Conservation (phyloP, 1,140 invertebrate species). For the Bradynema listronoti region DNA sequence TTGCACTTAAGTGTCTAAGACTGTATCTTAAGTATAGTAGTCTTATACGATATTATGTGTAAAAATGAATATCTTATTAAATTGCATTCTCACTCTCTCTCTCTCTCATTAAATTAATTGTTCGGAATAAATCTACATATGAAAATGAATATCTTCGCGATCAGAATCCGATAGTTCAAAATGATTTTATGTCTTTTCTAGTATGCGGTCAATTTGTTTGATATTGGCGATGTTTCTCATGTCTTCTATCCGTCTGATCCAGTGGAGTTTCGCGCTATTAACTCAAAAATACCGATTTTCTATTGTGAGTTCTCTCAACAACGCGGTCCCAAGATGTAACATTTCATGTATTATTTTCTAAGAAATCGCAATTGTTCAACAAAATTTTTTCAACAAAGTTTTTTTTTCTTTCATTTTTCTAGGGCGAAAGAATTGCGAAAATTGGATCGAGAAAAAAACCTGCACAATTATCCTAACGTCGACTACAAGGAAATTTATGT, state of each 20-base stretch:
- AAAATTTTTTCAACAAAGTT: neutral
- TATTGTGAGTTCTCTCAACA: constrained; percentile 11
- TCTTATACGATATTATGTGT: too few relatives aligned
- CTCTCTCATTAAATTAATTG: too few relatives aligned
- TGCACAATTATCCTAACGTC: neutral
- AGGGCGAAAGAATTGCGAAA: constrained; percentile 1
- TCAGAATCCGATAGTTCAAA: too few relatives aligned
- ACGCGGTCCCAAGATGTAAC: constrained; percentile 5
- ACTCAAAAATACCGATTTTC: constrained; percentile 5
- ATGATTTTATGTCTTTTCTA: neutral
- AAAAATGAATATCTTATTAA: too few relatives aligned
- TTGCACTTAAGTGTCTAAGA: too few relatives aligned
- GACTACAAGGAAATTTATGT: constrained; percentile 9
- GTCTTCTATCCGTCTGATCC: constrained; percentile 3
- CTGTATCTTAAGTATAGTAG: too few relatives aligned
- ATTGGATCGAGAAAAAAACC: neutral
- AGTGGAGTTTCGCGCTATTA: neutral
- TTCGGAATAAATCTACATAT: too few relatives aligned
- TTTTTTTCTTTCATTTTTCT: neutral
- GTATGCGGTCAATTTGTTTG: constrained; percentile 1
- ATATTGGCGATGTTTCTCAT: neutral
- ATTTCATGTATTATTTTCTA: too few relatives aligned
- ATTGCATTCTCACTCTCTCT: too few relatives aligned
- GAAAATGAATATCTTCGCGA: too few relatives aligned
- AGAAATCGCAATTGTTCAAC: too few relatives aligned